A percentile compares a stretch with the other conserved stretches of the same genome.
These are phyloP conservation scores for Silurus lanzhouensis DNA, from an alignment of 2,797 vertebrate genomes.

Conservation along the genomic window DNA sequence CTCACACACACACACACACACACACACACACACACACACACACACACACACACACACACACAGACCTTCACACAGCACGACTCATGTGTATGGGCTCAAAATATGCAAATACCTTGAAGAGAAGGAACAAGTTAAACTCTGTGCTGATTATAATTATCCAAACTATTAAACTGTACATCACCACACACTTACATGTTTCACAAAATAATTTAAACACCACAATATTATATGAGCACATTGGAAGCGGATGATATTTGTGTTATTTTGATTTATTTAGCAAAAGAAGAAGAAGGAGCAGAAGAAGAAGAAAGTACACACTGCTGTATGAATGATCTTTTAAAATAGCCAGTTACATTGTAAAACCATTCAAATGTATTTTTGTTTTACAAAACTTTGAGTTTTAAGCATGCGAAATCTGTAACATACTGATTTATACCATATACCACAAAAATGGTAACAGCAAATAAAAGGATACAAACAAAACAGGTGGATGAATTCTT, in stretches of 20 bases:
- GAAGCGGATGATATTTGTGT: not conserved
- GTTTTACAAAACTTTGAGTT: not conserved
- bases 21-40: constrained; percentile 21
- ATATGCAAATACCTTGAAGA: constrained; percentile 8
- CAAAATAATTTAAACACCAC: not conserved
- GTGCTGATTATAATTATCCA: constrained; percentile 17
- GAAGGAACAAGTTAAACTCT: not conserved
- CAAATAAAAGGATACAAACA: not conserved
- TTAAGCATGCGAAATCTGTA: not conserved
- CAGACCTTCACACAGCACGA: not conserved
- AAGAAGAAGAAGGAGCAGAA: not conserved
- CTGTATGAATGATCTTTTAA: not conserved
- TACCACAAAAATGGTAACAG: not conserved
- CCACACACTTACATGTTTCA: not conserved
- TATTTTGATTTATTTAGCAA: not conserved
- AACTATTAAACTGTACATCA: not conserved
- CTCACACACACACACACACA: constrained; percentile 1
- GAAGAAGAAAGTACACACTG: not conserved
- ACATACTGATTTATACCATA: not conserved
- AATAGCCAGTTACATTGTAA: not conserved
- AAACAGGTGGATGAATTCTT: not conserved
- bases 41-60: constrained; percentile 8
- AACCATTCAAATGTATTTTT: not conserved
- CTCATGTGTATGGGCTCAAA: not conserved
- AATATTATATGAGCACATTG: not conserved